Base-by-base conservation (phyloP, 2,113 vertebrate genomes). In the Gnathonemus longibarbis region DNA sequence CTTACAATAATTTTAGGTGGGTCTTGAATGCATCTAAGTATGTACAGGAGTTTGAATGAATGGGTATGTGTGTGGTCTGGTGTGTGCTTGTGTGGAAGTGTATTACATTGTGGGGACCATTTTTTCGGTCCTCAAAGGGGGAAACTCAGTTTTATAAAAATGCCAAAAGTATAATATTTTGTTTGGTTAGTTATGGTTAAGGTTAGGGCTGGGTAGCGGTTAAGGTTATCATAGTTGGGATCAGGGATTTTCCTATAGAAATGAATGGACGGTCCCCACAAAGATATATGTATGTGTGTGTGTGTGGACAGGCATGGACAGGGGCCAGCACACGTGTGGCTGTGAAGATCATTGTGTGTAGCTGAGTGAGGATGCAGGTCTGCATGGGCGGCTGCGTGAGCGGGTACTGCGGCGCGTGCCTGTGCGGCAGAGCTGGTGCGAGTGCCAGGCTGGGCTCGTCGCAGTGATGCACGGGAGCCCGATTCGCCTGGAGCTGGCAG, bases 401-500 rank as follows among this genome's bases (percentile, higher is more conserved):
- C 7, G 85, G 50, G 83, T 89, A 48, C 88, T 77, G 86, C n/a
- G 5, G 46, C 1, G n/a, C 58, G 13, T 90, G 39, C 70, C 66
- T 48, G 85, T 84, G 35, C 15, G 46, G 17, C 21, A 48, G 48
- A 15, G 85, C 45, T 45, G 62, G 88, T 89, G 31, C 13, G 87
- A 74, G 89, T 39, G 53, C 17, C 17, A 52, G 45, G 35, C 15
- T 39, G n/a, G 42, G 39, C 7, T 8, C 35, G 56, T n/a, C 48
- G 87, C 53, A 84, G 87, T 31, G 31, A 49, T 66, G 89, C 89
- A 84, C 49, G 50, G 27, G n/a, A 15, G 21, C 10, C 48, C n/a
- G 87, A 84, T 42, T 46, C 45, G 89, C 90, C 52, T 91, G 89
- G 88, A 92, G 92, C 92, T 93, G 93, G 91, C 91, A 91, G 91